phyloP scores from a whole-genome alignment of 1,140 invertebrate species.

The Saccostrea echinata region DNA sequence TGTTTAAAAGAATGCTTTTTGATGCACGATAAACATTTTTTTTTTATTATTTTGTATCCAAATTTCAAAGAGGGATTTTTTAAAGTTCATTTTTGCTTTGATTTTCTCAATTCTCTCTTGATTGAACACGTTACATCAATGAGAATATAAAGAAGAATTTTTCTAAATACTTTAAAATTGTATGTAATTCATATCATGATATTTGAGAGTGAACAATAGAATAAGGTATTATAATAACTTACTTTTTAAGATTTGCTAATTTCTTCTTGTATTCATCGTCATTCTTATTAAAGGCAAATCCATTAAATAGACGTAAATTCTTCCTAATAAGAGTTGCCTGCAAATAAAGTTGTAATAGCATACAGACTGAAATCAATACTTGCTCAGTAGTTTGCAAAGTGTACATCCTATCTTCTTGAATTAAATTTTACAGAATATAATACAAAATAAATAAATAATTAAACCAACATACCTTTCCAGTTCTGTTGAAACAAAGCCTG shows the following conservation, averaged over 20 bases:
- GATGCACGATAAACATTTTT: too few relatives aligned
- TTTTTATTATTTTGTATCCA: too few relatives aligned
- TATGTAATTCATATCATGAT: too few relatives aligned
- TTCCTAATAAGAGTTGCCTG: conserved; percentile 78
- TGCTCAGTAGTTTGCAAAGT: neutral
- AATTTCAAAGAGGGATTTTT: too few relatives aligned
- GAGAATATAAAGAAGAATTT: too few relatives aligned
- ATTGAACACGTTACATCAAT: too few relatives aligned
- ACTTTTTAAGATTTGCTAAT: conserved; percentile 75
- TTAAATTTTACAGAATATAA: neutral
- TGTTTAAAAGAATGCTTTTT: too few relatives aligned
- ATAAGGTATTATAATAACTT: conserved; percentile 49
- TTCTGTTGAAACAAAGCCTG: conserved; percentile 60
- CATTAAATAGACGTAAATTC: conserved; percentile 79
- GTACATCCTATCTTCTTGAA: neutral
- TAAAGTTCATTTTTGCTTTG: too few relatives aligned
- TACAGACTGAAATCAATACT: neutral
- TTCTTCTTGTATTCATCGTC: conserved; percentile 78
- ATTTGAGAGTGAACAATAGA: too few relatives aligned
- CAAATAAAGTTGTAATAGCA: conserved; percentile 36
- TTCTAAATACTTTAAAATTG: too few relatives aligned
- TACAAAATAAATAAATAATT: neutral
- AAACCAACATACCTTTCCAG: neutral
- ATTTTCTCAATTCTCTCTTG: too few relatives aligned
- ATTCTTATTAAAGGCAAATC: conserved; percentile 78